Evolutionary conservation across 2,113 vertebrate genomes (phyloP).

Genomic region (Hypanus sabinus): DNA sequence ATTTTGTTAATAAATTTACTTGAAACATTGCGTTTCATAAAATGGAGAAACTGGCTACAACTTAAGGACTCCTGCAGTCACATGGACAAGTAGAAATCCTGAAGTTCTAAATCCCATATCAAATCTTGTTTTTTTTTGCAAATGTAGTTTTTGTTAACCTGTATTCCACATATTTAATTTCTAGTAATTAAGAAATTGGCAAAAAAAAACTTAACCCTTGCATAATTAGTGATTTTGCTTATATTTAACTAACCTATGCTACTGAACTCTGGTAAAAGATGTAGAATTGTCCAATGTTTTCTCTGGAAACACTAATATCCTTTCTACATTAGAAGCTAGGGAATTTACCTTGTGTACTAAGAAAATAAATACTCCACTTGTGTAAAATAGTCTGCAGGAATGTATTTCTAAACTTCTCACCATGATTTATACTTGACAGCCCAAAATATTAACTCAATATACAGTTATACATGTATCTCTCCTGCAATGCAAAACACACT

Average conservation of each 20-base stretch:
- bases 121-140: background rate
- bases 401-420: background rate
- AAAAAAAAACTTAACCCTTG: background rate
- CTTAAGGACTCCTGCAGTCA: no score
- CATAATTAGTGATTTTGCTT: background rate
- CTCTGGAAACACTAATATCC: background rate
- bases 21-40: no score
- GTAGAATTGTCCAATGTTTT: background rate
- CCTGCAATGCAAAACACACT: background rate
- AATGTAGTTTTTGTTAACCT: background rate
- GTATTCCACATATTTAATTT: background rate
- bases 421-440: background rate
- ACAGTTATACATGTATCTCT: background rate
- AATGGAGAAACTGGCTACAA: no score
- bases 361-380: conserved; percentile 5
- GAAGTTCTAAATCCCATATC: no score
- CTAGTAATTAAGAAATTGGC: background rate
- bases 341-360: conserved; percentile 11
- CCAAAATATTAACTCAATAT: background rate
- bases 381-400: background rate
- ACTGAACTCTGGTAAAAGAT: background rate
- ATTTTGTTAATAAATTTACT: no score
- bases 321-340: background rate
- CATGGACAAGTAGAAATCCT: no score
- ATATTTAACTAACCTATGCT: background rate